phyloP scores from a whole-genome alignment of 92 coral and sea anemone species.

The Pocillopora meandrina region DNA sequence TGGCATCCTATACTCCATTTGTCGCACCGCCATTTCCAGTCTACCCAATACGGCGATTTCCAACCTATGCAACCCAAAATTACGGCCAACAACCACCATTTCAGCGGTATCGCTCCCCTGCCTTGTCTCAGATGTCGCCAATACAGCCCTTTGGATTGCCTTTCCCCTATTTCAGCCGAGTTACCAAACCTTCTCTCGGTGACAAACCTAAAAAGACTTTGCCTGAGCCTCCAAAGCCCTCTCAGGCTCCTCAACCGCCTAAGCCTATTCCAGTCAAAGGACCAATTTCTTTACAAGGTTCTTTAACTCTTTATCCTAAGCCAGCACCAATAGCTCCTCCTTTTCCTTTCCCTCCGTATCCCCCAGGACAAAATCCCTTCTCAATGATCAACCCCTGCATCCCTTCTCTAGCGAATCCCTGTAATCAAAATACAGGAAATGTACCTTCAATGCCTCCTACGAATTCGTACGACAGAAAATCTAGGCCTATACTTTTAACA shows the following conservation, averaged over 20 bases:
- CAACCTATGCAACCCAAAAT: not conserved
- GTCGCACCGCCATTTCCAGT: not conserved
- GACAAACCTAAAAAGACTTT: constrained; percentile 18
- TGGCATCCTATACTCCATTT: constrained; percentile 1
- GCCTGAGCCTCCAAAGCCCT: not conserved
- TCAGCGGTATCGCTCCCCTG: constrained; percentile 18
- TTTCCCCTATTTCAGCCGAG: not conserved
- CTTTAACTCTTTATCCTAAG: constrained; percentile 25
- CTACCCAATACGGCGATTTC: constrained; percentile 19
- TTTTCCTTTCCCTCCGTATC: constrained; percentile 29
- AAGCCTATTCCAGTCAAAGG: constrained; percentile 37
- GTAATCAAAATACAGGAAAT: constrained; percentile 1
- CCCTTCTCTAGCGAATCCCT: constrained; percentile 45
- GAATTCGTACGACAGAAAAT: not conserved
- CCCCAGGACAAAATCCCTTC: not conserved
- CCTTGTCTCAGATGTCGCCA: constrained; percentile 4
- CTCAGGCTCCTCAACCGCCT: not conserved
- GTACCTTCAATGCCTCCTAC: not conserved
- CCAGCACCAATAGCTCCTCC: constrained; percentile 12
- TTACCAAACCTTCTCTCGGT: not conserved
- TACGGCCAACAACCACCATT: constrained; percentile 5
- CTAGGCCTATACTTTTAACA: constrained; percentile 32
- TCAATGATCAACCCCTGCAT: constrained; percentile 42
- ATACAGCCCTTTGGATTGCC: not conserved
- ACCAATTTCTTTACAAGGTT: constrained; percentile 28